A percentile compares a stretch with the other conserved stretches of the same genome.
Evolutionary conservation across 2,797 vertebrate species (phyloP).

Genomic region (Microctenopoma stevenorrisi): DNA sequence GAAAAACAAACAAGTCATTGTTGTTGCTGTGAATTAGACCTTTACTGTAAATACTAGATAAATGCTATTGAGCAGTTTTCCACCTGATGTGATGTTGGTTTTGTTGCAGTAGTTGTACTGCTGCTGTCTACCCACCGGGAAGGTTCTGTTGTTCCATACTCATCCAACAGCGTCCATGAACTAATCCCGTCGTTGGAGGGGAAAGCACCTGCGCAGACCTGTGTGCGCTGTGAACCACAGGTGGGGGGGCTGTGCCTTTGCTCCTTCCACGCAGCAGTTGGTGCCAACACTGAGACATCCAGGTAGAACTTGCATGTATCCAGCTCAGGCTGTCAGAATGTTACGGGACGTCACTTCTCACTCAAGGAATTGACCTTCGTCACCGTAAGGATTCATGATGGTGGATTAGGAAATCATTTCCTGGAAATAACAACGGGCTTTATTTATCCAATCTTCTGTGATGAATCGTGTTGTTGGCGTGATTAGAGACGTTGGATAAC

Average conservation of each 20-base stretch:
- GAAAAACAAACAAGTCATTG: neutral
- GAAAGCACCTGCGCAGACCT: slow-evolving; percentile 14
- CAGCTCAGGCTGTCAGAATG: neutral
- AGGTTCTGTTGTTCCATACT: neutral
- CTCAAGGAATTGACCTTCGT: neutral
- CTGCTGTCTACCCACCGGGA: neutral
- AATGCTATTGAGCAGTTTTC: neutral
- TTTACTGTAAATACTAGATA: neutral
- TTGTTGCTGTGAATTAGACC: neutral
- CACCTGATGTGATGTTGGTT: no score
- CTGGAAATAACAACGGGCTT: neutral
- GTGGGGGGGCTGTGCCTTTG: slow-evolving; percentile 15
- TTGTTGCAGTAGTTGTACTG: no score
- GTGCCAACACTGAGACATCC: slow-evolving; percentile 1
- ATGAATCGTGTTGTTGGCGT: no score
- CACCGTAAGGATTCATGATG: no score
- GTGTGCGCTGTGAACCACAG: slow-evolving; percentile 20
- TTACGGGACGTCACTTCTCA: no score
- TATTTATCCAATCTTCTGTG: no score
- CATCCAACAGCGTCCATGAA: slow-evolving; percentile 19
- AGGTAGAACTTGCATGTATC: neutral
- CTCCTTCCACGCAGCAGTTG: slow-evolving; percentile 4
- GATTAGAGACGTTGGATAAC: no score
- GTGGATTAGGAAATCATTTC: neutral
- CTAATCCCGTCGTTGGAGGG: slow-evolving; percentile 9